Evolutionary conservation across 2,888 invertebrate genomes (phyloP).

Genomic region (Cabera pusaria): DNA sequence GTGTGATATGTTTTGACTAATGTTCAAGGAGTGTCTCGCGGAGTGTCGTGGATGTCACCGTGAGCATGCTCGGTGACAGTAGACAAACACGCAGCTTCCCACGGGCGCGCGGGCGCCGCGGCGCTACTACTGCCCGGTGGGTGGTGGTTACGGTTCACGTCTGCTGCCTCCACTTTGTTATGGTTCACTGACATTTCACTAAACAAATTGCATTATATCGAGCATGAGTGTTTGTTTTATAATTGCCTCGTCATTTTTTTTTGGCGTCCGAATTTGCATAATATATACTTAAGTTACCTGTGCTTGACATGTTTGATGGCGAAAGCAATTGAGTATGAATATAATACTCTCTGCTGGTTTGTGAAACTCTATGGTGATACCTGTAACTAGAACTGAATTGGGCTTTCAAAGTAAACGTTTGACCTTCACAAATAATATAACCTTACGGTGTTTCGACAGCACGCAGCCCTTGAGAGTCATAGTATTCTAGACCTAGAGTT

Average conservation of each 20-base stretch:
- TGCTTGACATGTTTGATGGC: too few relatives aligned
- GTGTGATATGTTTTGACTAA: conserved; percentile 26
- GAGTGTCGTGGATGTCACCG: conserved; percentile 31
- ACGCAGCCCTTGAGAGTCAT: too few relatives aligned
- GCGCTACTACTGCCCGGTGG: conserved; percentile 42
- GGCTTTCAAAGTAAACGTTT: too few relatives aligned
- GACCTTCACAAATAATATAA: too few relatives aligned
- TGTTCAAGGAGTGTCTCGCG: conserved; percentile 24
- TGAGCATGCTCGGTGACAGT: conserved; percentile 30
- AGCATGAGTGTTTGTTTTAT: conserved; percentile 12
- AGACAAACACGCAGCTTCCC: conserved; percentile 42
- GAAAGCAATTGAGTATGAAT: too few relatives aligned
- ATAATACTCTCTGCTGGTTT: too few relatives aligned
- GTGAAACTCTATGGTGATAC: too few relatives aligned
- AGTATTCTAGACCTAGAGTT: too few relatives aligned
- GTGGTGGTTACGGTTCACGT: conserved; percentile 25
- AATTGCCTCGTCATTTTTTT: conserved; percentile 14
- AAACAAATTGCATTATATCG: conserved; percentile 25
- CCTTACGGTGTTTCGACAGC: too few relatives aligned
- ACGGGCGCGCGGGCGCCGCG: conserved; percentile 36
- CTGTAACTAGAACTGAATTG: too few relatives aligned
- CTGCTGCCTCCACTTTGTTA: conserved; percentile 24
- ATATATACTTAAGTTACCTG: too few relatives aligned
- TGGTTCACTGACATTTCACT: conserved; percentile 33
- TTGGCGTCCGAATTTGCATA: too few relatives aligned